Conservation (phyloP, 1,140 invertebrate genomes). For the Chionoecetes opilio region DNA sequence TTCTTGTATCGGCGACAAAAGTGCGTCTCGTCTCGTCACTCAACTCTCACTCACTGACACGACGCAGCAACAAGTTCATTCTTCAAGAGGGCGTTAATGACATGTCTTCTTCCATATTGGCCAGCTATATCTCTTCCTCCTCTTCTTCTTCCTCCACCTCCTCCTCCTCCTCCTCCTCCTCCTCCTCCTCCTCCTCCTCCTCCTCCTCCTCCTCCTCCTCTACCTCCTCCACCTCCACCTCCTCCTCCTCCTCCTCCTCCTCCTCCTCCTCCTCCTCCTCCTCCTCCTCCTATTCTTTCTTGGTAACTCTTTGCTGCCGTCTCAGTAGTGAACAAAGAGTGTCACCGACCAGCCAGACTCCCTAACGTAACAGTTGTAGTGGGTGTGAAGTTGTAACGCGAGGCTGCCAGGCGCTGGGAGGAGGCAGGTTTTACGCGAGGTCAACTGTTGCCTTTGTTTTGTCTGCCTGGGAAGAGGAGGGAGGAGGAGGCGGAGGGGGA, state of each 20-base stretch:
- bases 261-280: neutral
- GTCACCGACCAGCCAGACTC: neutral
- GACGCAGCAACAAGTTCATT: neutral
- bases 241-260: neutral
- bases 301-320: neutral
- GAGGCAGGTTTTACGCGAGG: constrained; percentile 45
- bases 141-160: neutral
- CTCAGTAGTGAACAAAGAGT: constrained; percentile 12
- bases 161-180: neutral
- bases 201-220: neutral
- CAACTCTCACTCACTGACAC: no score
- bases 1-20: neutral
- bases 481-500: neutral
- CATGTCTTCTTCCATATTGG: no score
- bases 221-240: neutral
- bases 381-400: neutral
- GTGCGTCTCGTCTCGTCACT: neutral
- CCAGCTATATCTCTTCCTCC: no score
- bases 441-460: constrained; percentile 67
- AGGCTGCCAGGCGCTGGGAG: neutral
- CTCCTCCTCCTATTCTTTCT: neutral
- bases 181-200: neutral
- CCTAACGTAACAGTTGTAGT: neutral
- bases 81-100: neutral
- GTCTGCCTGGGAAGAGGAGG: constrained; percentile 36